Percentiles rank a stretch among this genome's conserved stretches.
Evolutionary conservation across 2,888 invertebrate species (phyloP).

Genomic region (Anthoptus insignis): DNA sequence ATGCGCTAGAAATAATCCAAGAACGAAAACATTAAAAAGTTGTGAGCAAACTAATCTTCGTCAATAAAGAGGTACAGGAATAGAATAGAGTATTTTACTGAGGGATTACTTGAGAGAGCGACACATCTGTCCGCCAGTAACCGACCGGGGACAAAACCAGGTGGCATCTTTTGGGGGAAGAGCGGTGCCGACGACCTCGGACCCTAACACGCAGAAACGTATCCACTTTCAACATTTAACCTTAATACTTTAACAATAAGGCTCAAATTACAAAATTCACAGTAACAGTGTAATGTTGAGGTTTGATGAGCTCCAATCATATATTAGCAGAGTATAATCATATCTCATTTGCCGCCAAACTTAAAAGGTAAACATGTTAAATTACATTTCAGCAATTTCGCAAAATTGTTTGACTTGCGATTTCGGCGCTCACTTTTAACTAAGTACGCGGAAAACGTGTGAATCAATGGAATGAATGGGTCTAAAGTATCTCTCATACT

Average conservation of each 20-base stretch:
- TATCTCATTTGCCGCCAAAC: background rate
- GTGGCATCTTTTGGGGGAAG: constrained; percentile 74
- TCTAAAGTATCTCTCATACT: constrained; percentile 29
- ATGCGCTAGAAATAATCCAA: background rate
- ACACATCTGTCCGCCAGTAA: constrained; percentile 78
- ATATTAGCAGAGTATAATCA: background rate
- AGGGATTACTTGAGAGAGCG: constrained; percentile 62
- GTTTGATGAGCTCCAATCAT: background rate
- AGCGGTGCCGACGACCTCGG: constrained; percentile 83
- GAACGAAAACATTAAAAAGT: background rate
- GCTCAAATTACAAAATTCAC: constrained; percentile 26
- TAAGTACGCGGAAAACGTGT: constrained; percentile 22
- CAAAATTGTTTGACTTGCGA: background rate
- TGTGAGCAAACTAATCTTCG: background rate
- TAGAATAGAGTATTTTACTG: constrained; percentile 22
- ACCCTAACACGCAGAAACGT: constrained; percentile 67
- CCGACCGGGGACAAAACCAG: constrained; percentile 70
- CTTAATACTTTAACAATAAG: constrained; percentile 54
- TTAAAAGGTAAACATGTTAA: background rate
- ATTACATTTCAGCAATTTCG: background rate
- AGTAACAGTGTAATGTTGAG: background rate
- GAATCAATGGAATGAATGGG: constrained; percentile 25
- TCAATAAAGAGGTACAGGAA: constrained; percentile 11
- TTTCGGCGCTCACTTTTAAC: constrained; percentile 21
- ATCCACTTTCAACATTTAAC: too few species aligned